A percentile compares a stretch with the other conserved stretches of the same genome.
These are phyloP conservation scores for Melanotaenia boesemani DNA, from an alignment of 2,797 vertebrate species.

Conservation along the genomic window DNA sequence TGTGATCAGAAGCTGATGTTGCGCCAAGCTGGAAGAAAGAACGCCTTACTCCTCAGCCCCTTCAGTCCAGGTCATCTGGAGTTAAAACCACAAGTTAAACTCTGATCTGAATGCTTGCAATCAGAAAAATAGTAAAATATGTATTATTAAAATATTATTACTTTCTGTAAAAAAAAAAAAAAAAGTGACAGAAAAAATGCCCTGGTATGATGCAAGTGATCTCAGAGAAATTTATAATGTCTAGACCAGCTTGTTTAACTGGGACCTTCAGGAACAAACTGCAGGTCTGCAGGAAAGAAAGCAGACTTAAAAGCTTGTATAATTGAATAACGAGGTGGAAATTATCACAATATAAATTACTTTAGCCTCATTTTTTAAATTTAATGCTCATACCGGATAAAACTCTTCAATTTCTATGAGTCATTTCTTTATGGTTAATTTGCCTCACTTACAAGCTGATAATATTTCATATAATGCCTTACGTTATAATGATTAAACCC, in stretches of 20 bases:
- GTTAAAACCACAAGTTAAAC: slow-evolving; percentile 47
- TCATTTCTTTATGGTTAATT: slow-evolving; percentile 60
- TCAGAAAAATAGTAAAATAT: slow-evolving; percentile 4
- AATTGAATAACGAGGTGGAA: slow-evolving; percentile 77
- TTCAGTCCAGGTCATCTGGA: slow-evolving; percentile 52
- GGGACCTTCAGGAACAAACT: slow-evolving; percentile 56
- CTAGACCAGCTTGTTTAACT: slow-evolving; percentile 73
- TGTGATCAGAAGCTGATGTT: slow-evolving; percentile 34
- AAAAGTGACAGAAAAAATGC: slow-evolving; percentile 20
- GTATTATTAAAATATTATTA: slow-evolving; percentile 36
- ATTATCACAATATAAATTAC: slow-evolving; percentile 67
- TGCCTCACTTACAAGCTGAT: slow-evolving; percentile 57
- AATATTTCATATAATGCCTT: slow-evolving; percentile 64
- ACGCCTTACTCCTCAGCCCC: neutral
- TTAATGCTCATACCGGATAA: slow-evolving; percentile 47
- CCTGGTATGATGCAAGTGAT: slow-evolving; percentile 54
- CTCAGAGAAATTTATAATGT: slow-evolving; percentile 69
- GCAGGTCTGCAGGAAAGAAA: slow-evolving; percentile 62
- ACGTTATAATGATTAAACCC: slow-evolving; percentile 63
- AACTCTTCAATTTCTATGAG: slow-evolving; percentile 54
- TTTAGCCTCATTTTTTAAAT: slow-evolving; percentile 59
- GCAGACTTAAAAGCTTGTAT: slow-evolving; percentile 63
- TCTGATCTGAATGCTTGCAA: slow-evolving; percentile 47
- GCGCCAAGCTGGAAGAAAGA: slow-evolving; percentile 15
- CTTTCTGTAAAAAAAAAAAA: slow-evolving; percentile 33